Conservation (phyloP, 2,113 vertebrate species). For the Syngnathoides biaculeatus region DNA sequence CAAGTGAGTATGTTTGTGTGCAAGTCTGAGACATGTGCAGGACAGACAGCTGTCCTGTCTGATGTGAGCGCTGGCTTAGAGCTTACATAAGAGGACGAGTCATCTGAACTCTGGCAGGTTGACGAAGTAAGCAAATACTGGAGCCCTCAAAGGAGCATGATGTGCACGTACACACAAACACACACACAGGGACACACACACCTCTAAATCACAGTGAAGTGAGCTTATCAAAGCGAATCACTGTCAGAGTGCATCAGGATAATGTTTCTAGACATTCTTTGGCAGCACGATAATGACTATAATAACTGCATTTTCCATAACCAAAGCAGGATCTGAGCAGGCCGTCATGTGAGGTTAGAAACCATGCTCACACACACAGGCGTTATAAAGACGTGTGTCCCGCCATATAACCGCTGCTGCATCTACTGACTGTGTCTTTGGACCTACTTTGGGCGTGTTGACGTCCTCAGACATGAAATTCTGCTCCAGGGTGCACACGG, state of each 20-base stretch:
- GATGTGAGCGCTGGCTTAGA: conserved; percentile 47
- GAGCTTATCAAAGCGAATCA: conserved; percentile 42
- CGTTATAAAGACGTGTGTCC: neutral
- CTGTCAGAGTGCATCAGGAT: conserved; percentile 23
- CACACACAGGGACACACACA: conserved; percentile 10
- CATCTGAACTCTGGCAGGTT: conserved; percentile 49
- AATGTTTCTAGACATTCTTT: conserved; percentile 29
- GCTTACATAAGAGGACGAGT: conserved; percentile 60
- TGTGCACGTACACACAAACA: neutral
- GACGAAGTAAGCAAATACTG: conserved; percentile 19
- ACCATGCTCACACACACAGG: neutral
- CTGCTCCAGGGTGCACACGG: conserved; percentile 77
- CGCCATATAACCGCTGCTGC: neutral
- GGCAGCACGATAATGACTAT: conserved; percentile 18
- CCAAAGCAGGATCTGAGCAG: neutral
- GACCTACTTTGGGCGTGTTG: conserved; percentile 87
- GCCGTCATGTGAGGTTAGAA: neutral
- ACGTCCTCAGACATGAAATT: conserved; percentile 91
- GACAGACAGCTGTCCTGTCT: conserved; percentile 68
- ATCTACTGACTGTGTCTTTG: neutral
- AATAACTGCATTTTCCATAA: conserved; percentile 24
- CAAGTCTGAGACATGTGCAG: conserved; percentile 31
- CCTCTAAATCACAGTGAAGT: conserved; percentile 21
- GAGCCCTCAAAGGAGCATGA: conserved; percentile 34
- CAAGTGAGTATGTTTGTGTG: conserved; percentile 19